phyloP scores from a whole-genome alignment of 30 jellyfish, hydroid and myxozoan species.

The Aurelia aurita region DNA sequence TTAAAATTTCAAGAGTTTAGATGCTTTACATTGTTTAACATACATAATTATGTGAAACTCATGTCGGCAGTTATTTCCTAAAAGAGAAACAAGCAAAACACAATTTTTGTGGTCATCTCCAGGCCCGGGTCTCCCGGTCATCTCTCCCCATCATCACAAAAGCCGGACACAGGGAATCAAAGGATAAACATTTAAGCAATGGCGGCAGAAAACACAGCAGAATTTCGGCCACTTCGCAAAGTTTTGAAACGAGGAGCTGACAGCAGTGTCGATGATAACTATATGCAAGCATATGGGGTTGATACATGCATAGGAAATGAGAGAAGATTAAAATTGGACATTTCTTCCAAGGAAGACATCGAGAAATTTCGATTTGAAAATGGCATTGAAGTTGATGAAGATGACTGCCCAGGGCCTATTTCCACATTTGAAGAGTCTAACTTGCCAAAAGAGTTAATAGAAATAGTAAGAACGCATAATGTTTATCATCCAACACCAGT shows the following conservation, averaged over 20 bases:
- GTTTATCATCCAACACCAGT: slow-evolving; percentile 82
- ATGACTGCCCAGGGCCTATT: slow-evolving; percentile 74
- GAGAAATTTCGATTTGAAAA: slow-evolving; percentile 62
- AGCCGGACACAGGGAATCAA: too few species aligned
- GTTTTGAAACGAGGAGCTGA: not conserved
- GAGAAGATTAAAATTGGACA: not conserved
- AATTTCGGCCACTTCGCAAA: not conserved
- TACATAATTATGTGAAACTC: too few species aligned
- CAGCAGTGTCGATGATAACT: not conserved
- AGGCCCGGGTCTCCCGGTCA: too few species aligned
- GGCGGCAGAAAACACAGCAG: not conserved
- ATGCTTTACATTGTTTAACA: too few species aligned
- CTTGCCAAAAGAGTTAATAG: slow-evolving; percentile 43
- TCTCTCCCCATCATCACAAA: too few species aligned
- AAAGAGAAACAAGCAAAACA: too few species aligned
- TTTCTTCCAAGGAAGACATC: not conserved
- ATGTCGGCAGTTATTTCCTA: too few species aligned
- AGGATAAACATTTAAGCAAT: not conserved
- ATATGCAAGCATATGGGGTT: slow-evolving; percentile 12
- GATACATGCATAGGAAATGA: not conserved
- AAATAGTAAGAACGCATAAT: slow-evolving; percentile 16
- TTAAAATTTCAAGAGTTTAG: too few species aligned
- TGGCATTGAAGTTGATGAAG: slow-evolving; percentile 87
- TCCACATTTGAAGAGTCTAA: slow-evolving; percentile 60
- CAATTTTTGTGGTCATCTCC: too few species aligned